These are phyloP conservation scores for Muscicapa comitata DNA, from an alignment of 2,797 vertebrate species.

Conservation along the genomic window DNA sequence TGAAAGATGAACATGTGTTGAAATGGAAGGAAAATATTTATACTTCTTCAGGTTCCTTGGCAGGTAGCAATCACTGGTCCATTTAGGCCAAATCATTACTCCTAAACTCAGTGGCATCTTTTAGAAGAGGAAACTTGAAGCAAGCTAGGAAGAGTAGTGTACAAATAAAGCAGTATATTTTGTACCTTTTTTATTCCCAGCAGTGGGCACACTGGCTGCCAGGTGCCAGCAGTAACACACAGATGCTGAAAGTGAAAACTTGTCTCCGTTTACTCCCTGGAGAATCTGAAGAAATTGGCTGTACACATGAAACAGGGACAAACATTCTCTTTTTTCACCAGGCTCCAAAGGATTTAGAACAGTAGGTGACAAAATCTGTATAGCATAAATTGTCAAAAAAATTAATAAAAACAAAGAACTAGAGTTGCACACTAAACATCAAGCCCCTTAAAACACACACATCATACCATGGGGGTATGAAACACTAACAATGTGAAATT, in stretches of 20 bases:
- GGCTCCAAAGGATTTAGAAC: neutral
- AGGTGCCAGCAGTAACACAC: neutral
- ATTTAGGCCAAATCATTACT: neutral
- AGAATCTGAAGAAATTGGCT: neutral
- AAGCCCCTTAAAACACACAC: neutral
- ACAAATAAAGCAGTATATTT: neutral
- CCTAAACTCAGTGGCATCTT: neutral
- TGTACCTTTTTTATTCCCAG: neutral
- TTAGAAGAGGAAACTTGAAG: neutral
- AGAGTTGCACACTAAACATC: neutral
- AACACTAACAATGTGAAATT: neutral
- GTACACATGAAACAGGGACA: neutral
- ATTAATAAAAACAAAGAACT: neutral
- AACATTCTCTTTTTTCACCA: neutral
- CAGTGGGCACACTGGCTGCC: neutral
- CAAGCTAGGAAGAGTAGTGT: neutral
- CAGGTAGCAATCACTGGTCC: neutral
- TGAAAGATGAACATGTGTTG: neutral
- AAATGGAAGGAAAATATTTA: neutral
- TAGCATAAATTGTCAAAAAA: neutral
- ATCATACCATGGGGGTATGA: neutral
- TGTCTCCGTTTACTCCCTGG: neutral
- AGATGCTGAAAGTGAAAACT: neutral
- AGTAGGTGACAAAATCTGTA: neutral
- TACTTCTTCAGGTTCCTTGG: neutral